Evolutionary conservation across 2,888 invertebrate genomes (phyloP).

Genomic region (Ormyrus pomaceus): DNA sequence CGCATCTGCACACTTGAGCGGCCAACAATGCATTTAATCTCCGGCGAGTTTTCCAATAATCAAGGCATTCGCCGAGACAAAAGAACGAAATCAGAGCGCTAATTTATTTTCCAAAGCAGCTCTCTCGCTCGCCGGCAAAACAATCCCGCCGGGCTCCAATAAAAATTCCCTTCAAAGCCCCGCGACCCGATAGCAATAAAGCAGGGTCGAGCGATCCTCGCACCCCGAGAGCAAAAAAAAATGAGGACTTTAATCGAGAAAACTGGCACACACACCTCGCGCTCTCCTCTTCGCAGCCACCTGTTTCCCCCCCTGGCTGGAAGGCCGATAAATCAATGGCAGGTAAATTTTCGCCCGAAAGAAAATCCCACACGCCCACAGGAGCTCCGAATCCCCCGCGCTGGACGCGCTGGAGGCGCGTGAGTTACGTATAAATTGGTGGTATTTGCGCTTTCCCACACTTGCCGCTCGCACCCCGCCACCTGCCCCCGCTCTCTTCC

Average conservation of each 20-base stretch:
- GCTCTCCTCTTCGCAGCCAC: conserved; percentile 2
- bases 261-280: not conserved
- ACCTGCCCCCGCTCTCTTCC: conserved; percentile 2
- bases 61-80: not conserved
- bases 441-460: no score
- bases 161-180: not conserved
- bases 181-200: conserved; percentile 11
- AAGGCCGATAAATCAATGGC: conserved; percentile 20
- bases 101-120: no score
- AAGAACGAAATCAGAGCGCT: no score
- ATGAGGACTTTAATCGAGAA: conserved; percentile 33
- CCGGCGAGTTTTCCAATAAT: conserved; percentile 15
- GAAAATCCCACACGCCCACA: not conserved
- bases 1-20: not conserved
- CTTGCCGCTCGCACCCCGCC: not conserved
- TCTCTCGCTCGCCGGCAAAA: no score
- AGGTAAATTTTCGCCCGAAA: not conserved
- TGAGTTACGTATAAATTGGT: no score
- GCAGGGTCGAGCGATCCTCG: not conserved
- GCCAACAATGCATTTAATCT: conserved; percentile 3
- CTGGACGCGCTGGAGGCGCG: no score
- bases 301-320: not conserved
- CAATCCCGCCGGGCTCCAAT: not conserved
- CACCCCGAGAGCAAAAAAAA: not conserved
- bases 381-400: no score